Evolutionary conservation across 2,888 invertebrate genomes (phyloP), one percentile per base, ranked within the genome.

Genomic region (Galerucella calmariensis): DNA sequence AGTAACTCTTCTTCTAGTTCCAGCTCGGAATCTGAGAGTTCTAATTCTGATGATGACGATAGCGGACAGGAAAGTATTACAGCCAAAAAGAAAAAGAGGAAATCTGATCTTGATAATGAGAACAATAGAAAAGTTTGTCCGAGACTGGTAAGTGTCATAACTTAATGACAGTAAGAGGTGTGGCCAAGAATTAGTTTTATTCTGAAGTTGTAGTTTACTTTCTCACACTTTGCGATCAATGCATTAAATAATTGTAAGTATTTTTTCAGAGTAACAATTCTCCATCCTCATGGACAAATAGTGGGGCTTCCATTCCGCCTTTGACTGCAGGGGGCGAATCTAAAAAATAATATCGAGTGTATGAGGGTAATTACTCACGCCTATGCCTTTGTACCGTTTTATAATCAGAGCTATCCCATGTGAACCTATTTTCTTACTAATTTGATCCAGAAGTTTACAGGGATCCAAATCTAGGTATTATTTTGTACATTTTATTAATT

Each of bases 41-140:
- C 83, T 48, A 83, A 84, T 73, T 84, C 85, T 80, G 92, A 91
- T 78, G 91, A 92, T 80, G 89, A 88, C 74, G 94, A 95, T 81
- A 96, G 96, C 83, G 97, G 96, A 1, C 96, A 97, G 86, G 96
- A 96, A 85, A 96, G 95, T 81, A 91, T 96, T 71, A 93, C 95
- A 69, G 94, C 95, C 58, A 95, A 95, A 85, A 96, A 96, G 85
- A 93, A 94, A 83, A 91, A 93, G 85, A 90, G 92, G 85, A 92
- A 90, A 81, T 88, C 86, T 74, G 87, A 87, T 79, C 80, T 79
- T 86, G 88, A 89, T 81, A 79, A 86, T 77, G 85, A 81, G 56
- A 81, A 83, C 63, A 85, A 85, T 77, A 77, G 82, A 61, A 87
- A 87, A 79, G 75, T 79, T 56, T 74, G 78, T 59, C 79, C 82